phyloP scores from a whole-genome alignment of 2,888 invertebrate genomes.

The Timandra comae region DNA sequence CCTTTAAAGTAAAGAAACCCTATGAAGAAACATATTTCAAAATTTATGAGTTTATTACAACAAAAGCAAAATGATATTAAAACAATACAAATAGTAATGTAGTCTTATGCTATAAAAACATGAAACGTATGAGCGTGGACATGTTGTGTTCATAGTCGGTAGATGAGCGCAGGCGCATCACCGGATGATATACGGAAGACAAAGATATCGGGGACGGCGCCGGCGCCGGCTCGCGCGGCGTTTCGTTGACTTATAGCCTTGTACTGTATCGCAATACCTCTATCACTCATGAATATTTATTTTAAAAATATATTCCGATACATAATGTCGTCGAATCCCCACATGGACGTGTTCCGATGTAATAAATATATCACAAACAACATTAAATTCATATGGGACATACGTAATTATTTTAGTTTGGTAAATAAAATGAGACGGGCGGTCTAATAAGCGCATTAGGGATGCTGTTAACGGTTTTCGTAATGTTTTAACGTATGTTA shows the following conservation, averaged over 20 bases:
- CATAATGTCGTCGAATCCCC: conserved; percentile 47
- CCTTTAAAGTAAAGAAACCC: too few relatives aligned
- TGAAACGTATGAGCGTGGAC: conserved; percentile 58
- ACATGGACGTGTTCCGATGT: conserved; percentile 46
- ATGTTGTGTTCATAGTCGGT: conserved; percentile 40
- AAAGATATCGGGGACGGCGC: conserved; percentile 18
- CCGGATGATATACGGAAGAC: conserved; percentile 44
- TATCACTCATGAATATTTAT: conserved; percentile 76
- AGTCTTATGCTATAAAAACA: too few relatives aligned
- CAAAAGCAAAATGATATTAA: too few relatives aligned
- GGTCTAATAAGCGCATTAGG: conserved; percentile 55
- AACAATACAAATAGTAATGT: too few relatives aligned
- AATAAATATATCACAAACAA: conserved; percentile 61
- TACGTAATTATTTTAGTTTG: conserved; percentile 58
- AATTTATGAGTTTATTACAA: too few relatives aligned
- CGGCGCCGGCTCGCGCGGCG: conserved; percentile 46
- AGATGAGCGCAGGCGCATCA: conserved; percentile 32
- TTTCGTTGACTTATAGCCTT: conserved; percentile 68
- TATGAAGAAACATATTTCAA: too few relatives aligned
- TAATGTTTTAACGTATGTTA: conserved; percentile 35
- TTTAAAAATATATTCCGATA: conserved; percentile 58
- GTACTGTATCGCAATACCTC: conserved; percentile 69
- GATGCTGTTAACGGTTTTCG: conserved; percentile 44
- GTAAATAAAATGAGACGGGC: conserved; percentile 52
- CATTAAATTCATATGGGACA: conserved; percentile 45